Percentiles rank a stretch among this genome's conserved stretches.
phyloP scores from a whole-genome alignment of 1,140 invertebrate species.

The Ceratitis capitata region DNA sequence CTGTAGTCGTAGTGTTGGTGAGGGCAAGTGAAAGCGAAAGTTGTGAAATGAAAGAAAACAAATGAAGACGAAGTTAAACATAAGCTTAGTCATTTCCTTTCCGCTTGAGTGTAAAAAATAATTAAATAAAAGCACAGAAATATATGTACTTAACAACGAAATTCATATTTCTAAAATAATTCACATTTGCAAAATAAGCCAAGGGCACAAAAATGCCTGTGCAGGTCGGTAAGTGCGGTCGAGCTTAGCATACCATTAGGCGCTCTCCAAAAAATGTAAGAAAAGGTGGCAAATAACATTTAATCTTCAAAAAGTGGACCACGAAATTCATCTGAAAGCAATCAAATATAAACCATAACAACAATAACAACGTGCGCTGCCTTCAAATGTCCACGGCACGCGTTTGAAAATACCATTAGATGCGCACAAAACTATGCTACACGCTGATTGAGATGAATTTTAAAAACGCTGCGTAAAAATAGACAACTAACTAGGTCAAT shows the following conservation, averaged over 20 bases:
- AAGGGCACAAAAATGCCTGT: neutral
- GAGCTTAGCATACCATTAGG: neutral
- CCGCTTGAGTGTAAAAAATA: neutral
- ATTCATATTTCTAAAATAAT: neutral
- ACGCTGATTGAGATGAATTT: slow-evolving; percentile 24
- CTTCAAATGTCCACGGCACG: neutral
- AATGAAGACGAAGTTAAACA: neutral
- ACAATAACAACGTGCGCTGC: neutral
- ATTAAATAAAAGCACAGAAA: neutral
- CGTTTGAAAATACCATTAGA: neutral
- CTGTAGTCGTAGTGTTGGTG: neutral
- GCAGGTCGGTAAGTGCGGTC: too few relatives aligned
- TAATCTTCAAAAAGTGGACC: neutral
- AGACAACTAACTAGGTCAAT: slow-evolving; percentile 17
- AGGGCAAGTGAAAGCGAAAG: slow-evolving; percentile 20
- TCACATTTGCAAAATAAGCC: neutral
- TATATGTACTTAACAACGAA: neutral
- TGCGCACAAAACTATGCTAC: neutral
- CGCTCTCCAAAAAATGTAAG: too few relatives aligned
- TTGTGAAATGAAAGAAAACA: neutral
- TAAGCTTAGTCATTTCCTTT: neutral
- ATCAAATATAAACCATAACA: too few relatives aligned
- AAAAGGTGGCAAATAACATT: neutral
- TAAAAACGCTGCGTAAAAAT: slow-evolving; percentile 27
- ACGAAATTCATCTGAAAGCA: neutral